A percentile compares a stretch with the other conserved stretches of the same genome.
phyloP scores from a whole-genome alignment of 2,113 vertebrate species.

The Festucalex cinctus region DNA sequence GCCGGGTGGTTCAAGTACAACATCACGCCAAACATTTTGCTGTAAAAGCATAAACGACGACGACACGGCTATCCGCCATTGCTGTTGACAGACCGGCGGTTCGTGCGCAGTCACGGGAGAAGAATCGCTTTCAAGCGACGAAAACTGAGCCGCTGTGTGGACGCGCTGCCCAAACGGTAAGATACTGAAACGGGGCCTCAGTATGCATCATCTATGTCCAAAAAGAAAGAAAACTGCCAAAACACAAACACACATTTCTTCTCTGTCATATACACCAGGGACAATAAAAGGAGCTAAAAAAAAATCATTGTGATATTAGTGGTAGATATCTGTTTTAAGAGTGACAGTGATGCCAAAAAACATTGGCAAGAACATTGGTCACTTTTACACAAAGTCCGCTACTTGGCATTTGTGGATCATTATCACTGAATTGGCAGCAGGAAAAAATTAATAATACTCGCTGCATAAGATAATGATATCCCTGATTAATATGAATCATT shows the following conservation, averaged over 20 bases:
- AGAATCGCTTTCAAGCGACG: too few relatives aligned
- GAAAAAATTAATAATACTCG: slow-evolving; percentile 3
- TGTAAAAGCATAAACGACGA: too few relatives aligned
- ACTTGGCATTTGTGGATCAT: background rate
- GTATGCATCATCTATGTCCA: background rate
- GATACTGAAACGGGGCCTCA: too few relatives aligned
- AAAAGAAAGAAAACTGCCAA: background rate
- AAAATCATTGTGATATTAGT: background rate
- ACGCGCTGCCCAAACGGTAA: too few relatives aligned
- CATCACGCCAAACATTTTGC: too few relatives aligned
- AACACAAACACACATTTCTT: slow-evolving; percentile 12
- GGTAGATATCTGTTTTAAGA: background rate
- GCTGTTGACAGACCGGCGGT: too few relatives aligned
- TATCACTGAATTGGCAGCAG: slow-evolving; percentile 1
- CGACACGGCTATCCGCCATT: too few relatives aligned
- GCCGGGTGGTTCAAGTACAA: too few relatives aligned
- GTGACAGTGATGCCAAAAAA: background rate
- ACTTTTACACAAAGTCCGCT: slow-evolving; percentile 9
- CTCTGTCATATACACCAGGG: background rate
- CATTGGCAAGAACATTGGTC: background rate
- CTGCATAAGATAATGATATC: background rate
- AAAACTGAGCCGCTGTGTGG: too few relatives aligned
- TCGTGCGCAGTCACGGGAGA: too few relatives aligned
- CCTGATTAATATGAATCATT: slow-evolving; percentile 1
- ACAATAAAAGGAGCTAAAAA: background rate